These are phyloP conservation scores for Tetraodon nigroviridis DNA, from an alignment of 2,113 vertebrate species.

Conservation along the genomic window DNA sequence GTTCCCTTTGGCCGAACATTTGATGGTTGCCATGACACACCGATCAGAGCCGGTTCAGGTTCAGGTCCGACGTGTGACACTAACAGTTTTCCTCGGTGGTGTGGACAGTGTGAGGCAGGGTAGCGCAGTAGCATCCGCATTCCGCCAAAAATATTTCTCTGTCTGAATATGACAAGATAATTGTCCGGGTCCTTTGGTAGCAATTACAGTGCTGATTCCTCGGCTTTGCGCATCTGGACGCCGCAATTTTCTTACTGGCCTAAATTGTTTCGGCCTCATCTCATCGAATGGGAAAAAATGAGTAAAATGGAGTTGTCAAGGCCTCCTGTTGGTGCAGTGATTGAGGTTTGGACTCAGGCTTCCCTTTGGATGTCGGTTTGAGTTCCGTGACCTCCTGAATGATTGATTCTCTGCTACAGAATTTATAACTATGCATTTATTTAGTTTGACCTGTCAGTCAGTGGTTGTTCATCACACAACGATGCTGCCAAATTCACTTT, in stretches of 20 bases:
- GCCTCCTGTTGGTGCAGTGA: slow-evolving; percentile 29
- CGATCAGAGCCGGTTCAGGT: not conserved
- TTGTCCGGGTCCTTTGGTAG: slow-evolving; percentile 39
- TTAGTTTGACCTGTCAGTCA: no score
- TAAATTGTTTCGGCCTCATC: slow-evolving; percentile 42
- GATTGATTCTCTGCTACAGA: slow-evolving; percentile 21
- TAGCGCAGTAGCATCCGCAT: slow-evolving; percentile 36
- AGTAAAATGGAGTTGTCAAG: slow-evolving; percentile 39
- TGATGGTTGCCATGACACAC: not conserved
- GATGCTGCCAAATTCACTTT: no score
- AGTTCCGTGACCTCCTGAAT: slow-evolving; percentile 25
- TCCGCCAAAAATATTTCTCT: slow-evolving; percentile 22
- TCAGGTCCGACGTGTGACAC: not conserved
- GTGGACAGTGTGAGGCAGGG: slow-evolving; percentile 2
- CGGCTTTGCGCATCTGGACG: slow-evolving; percentile 56
- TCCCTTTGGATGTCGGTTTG: slow-evolving; percentile 12
- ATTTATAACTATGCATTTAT: not conserved
- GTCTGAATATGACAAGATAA: slow-evolving; percentile 51
- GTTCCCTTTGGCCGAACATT: no score
- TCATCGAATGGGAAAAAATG: slow-evolving; percentile 23
- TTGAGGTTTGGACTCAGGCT: slow-evolving; percentile 26
- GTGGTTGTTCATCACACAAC: no score
- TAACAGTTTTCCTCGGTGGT: no score
- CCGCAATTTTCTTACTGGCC: slow-evolving; percentile 24
- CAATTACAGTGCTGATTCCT: slow-evolving; percentile 35